Base-by-base conservation (phyloP, 2,113 vertebrate genomes). In the Herpailurus yagouaroundi region DNA sequence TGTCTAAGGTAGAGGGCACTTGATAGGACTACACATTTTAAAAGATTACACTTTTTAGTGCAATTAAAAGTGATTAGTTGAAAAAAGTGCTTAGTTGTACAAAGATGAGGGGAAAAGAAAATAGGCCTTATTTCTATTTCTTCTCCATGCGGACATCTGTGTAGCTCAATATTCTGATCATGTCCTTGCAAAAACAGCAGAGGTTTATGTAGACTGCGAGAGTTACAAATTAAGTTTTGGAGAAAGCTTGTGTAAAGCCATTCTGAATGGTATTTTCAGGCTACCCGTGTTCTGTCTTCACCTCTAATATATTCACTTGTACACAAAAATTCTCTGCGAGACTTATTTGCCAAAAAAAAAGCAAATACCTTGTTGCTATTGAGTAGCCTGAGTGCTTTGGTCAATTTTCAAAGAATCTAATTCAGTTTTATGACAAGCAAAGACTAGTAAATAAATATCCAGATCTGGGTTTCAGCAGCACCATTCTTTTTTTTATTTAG, bases 361-460 rank as follows among this genome's bases (percentile, higher is more conserved):
- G 18, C 63, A 94, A 94, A 88, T 27, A 94, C 14, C 71, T 45
- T 89, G 4, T 31, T 85, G 14, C 81, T 63, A 89, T 1, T 15
- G 27, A 90, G 38, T 68, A 73, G 41, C 19, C 74, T 95, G 83
- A 36, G 41, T 19, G 50, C 14, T 93, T 36, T 31, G 4, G 48
- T 68, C 66, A 93, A 25, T 96, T 95, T 91, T 95, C 94, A 83
- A 82, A 98, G 38, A 63, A 87, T 76, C 81, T 50, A 86, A 10
- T 55, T 97, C 71, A 88, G 45, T 36, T 96, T 88, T 94, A 36
- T 77, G 66, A 93, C 36, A 85, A 84, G 80, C 11, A n/a, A 64
- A 87, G 81, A 90, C 50, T 57, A 94, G 77, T 41, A 74, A 86
- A 79, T 14, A 91, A 66, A 81, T 21, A 68, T 5, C 13, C 31